Base-by-base conservation (phyloP, 2,797 vertebrate species). In the Falco novaeseelandiae region DNA sequence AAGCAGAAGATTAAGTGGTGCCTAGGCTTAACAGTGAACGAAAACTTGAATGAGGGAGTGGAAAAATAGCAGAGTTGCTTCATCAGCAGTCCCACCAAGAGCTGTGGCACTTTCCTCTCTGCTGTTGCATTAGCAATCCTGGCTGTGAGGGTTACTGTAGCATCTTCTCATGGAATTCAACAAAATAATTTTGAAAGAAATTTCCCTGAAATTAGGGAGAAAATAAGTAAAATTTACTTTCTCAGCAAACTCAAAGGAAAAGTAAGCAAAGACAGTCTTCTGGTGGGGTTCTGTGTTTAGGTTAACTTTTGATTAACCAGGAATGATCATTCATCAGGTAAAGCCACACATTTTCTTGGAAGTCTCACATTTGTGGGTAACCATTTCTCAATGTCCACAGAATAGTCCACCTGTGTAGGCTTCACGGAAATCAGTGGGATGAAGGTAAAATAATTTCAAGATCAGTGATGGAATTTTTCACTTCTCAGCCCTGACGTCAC, bases 311-410 rank as follows among this genome's bases (percentile, higher is more conserved):
- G 27, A 84, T 74, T 82, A 57, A 91, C 5, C 8, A 85, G 44
- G n/a, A 79, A 89, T 67, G 32, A n/a, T 21, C 17, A 82, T 59
- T 71, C 29, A 93, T 10, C 42, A 73, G 46, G 13, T 20, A 83
- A 84, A 81, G 14, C 32, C 4, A 52, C 19, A 26, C 4, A 2
- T 42, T 54, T 67, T 82, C 16, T 19, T 49, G 25, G 3, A 19
- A 79, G 42, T 26, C 51, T 93, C 38, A 20, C 15, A 65, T 62
- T 83, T 87, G 51, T 67, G n/a, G 17, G 38, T 36, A 87, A 76
- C 51, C 93, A 92, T 83, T 91, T 95, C 65, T 83, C 38, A 78
- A 26, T 72, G 89, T 78, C 83, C 93, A 95, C 91, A 93, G 81
- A 84, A 58, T 90, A 86, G 55, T 29, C 63, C 58, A 89, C 73